Evolutionary conservation across 2,888 invertebrate species (phyloP).

Genomic region (Desoria tigrina): DNA sequence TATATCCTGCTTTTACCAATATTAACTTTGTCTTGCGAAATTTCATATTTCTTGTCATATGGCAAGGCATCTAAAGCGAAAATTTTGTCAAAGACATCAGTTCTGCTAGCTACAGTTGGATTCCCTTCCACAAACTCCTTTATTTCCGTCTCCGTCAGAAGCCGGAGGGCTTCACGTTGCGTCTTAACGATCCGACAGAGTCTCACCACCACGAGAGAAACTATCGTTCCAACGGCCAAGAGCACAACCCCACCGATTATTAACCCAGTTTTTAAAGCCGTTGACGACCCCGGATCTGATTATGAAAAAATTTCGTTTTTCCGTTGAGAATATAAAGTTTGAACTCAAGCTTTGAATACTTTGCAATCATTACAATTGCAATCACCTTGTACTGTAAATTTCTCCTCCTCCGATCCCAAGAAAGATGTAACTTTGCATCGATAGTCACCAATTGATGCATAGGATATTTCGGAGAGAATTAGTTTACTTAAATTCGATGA

Average conservation of each 20-base stretch:
- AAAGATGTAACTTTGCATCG: conserved; percentile 17
- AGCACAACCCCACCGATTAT: background rate
- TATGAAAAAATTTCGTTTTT: conserved; percentile 8
- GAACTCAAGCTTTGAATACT: no score
- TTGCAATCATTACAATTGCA: no score
- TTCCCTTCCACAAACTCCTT: conserved; percentile 26
- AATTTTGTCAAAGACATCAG: conserved; percentile 6
- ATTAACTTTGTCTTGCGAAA: conserved; percentile 12
- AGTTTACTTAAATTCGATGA: no score
- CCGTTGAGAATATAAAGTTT: background rate
- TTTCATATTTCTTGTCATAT: conserved; percentile 31
- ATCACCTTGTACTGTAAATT: conserved; percentile 7
- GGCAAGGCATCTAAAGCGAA: conserved; percentile 25
- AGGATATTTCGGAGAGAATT: conserved; percentile 16
- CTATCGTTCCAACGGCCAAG: background rate
- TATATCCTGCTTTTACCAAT: no score
- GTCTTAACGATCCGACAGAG: conserved; percentile 14
- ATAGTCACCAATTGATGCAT: conserved; percentile 19
- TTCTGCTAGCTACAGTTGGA: conserved; percentile 7
- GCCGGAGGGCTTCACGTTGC: conserved; percentile 19
- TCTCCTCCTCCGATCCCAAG: conserved; percentile 18
- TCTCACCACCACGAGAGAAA: conserved; percentile 4
- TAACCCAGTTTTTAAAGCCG: conserved; percentile 3
- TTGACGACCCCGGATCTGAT: background rate
- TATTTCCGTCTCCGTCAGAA: conserved; percentile 30